These are phyloP conservation scores for Limonius californicus DNA, from an alignment of 1,140 invertebrate genomes.

Conservation along the genomic window DNA sequence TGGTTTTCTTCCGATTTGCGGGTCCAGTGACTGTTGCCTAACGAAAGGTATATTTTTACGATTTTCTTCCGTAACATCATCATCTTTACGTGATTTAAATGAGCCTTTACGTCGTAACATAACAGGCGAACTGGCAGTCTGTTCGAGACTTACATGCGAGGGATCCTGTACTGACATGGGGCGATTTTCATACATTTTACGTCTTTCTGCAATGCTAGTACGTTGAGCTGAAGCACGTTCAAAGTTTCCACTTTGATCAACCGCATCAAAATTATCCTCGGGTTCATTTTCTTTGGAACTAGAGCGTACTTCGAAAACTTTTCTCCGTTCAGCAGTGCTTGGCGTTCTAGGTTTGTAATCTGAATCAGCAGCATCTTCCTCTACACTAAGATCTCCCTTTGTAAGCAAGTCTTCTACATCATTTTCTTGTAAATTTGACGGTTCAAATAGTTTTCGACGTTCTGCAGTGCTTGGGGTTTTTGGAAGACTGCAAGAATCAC, in stretches of 20 bases:
- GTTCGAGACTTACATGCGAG: slow-evolving; percentile 53
- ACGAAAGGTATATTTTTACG: slow-evolving; percentile 53
- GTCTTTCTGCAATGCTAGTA: slow-evolving; percentile 71
- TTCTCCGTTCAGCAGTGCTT: slow-evolving; percentile 69
- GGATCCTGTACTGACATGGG: slow-evolving; percentile 52
- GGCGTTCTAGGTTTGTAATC: slow-evolving; percentile 58
- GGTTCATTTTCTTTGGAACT: slow-evolving; percentile 40
- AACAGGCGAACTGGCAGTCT: slow-evolving; percentile 64
- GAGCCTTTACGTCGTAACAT: slow-evolving; percentile 56
- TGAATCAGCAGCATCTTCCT: neutral
- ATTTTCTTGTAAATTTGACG: slow-evolving; percentile 42
- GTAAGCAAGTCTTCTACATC: slow-evolving; percentile 47
- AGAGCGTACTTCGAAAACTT: slow-evolving; percentile 56
- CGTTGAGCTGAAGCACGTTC: slow-evolving; percentile 54
- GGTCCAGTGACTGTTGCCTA: slow-evolving; percentile 53
- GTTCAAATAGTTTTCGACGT: slow-evolving; percentile 64
- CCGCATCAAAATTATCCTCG: slow-evolving; percentile 30
- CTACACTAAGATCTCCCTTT: slow-evolving; percentile 30
- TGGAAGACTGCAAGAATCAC: slow-evolving; percentile 36
- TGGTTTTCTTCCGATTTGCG: slow-evolving; percentile 40
- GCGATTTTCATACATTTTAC: slow-evolving; percentile 67
- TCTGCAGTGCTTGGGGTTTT: slow-evolving; percentile 74
- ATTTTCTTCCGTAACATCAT: slow-evolving; percentile 55
- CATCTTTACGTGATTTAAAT: slow-evolving; percentile 42
- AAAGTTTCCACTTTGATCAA: slow-evolving; percentile 51